These are phyloP conservation scores for Incurvaria masculella DNA, from an alignment of 2,888 invertebrate genomes.

Conservation along the genomic window DNA sequence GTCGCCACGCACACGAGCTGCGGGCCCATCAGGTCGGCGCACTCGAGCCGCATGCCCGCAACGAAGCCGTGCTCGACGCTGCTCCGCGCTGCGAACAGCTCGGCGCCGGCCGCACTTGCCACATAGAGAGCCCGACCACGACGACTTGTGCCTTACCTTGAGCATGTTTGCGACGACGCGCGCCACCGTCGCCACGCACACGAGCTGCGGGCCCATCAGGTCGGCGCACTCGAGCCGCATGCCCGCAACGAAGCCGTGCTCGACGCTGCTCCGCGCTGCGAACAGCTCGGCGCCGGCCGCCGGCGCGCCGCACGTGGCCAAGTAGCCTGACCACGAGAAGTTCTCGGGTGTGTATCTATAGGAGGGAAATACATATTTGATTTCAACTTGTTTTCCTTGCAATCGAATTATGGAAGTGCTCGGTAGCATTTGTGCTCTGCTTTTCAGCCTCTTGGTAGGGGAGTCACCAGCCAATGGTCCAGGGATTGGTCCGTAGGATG, in stretches of 20 bases:
- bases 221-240: constrained; percentile 96
- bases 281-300: constrained; percentile 63
- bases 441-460: no score
- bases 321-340: constrained; percentile 39
- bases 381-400: no score
- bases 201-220: constrained; percentile 93
- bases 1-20: constrained; percentile 94
- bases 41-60: constrained; percentile 91
- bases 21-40: constrained; percentile 97
- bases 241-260: constrained; percentile 87
- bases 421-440: no score
- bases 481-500: no score
- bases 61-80: constrained; percentile 84
- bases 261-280: constrained; percentile 65
- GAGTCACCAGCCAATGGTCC: no score
- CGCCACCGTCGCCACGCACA: constrained; percentile 93
- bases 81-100: constrained; percentile 73
- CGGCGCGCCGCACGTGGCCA: constrained; percentile 18
- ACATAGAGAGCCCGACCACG: no score
- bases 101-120: constrained; percentile 61
- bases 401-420: no score
- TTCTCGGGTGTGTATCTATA: constrained; percentile 28
- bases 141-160: no score
- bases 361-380: no score
- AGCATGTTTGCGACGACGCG: constrained; percentile 87